phyloP scores from a whole-genome alignment of 2,113 vertebrate species.

The Crocuta crocuta region DNA sequence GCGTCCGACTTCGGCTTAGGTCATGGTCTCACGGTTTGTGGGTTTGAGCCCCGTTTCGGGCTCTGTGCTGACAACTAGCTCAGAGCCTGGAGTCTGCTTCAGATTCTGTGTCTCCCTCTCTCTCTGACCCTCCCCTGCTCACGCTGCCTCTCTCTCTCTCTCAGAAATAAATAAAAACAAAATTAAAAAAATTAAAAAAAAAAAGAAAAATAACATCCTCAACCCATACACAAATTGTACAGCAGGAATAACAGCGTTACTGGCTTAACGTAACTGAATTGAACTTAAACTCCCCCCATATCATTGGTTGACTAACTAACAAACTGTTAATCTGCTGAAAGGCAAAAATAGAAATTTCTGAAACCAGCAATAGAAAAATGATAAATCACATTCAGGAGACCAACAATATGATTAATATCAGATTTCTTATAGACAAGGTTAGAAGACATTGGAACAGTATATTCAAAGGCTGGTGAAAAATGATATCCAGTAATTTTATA shows the following conservation, averaged over 20 bases:
- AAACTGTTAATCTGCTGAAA: not conserved
- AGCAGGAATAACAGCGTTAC: not conserved
- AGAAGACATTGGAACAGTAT: conserved; percentile 1
- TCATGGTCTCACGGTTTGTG: no score
- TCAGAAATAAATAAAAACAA: no score
- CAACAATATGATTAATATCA: not conserved
- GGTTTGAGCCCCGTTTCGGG: no score
- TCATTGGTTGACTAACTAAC: not conserved
- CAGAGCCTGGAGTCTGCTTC: no score
- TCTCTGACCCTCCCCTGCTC: no score
- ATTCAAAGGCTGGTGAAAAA: not conserved
- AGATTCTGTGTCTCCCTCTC: no score
- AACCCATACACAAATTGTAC: not conserved
- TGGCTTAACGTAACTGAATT: not conserved
- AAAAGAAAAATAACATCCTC: not conserved
- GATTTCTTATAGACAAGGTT: not conserved
- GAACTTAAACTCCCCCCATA: not conserved
- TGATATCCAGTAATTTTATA: not conserved
- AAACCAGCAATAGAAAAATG: not conserved
- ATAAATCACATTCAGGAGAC: not conserved
- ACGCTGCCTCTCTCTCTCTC: no score
- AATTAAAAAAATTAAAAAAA: no score
- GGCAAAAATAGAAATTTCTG: not conserved
- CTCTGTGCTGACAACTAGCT: no score
- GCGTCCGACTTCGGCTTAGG: no score